A percentile compares a stretch with the other conserved stretches of the same genome.
Evolutionary conservation across 2,888 invertebrate species (phyloP).

Genomic region (Gymnocheta viridis): DNA sequence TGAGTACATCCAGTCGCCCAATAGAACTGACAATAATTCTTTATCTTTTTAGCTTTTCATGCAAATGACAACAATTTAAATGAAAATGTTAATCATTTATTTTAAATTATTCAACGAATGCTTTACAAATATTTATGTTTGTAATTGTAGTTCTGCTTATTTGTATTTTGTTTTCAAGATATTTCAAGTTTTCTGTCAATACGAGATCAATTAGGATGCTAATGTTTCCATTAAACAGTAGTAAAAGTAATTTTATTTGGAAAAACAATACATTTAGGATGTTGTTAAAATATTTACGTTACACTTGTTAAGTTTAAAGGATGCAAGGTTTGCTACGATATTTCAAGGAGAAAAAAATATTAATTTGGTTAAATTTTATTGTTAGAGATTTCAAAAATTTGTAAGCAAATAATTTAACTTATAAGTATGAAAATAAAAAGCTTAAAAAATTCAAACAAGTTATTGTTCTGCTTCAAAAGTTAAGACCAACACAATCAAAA

Average conservation of each 20-base stretch:
- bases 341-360: too few species aligned
- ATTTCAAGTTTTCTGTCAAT: background rate
- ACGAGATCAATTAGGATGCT: background rate
- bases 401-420: too few species aligned
- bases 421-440: too few species aligned
- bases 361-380: too few species aligned
- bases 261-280: background rate
- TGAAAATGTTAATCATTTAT: background rate
- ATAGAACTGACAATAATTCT: background rate
- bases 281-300: background rate
- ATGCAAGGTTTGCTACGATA: too few species aligned
- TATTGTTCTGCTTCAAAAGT: too few species aligned
- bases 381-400: too few species aligned
- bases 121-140: background rate
- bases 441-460: too few species aligned
- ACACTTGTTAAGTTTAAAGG: background rate
- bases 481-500: too few species aligned
- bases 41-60: background rate
- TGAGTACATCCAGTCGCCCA: too few species aligned
- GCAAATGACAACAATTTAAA: background rate
- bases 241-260: background rate
- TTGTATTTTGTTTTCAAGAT: background rate
- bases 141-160: background rate
- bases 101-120: background rate
- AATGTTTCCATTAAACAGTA: background rate